Evolutionary conservation across 1,140 invertebrate species (phyloP), one percentile per base, ranked within the genome.

Genomic region (Charaxes varanes): DNA sequence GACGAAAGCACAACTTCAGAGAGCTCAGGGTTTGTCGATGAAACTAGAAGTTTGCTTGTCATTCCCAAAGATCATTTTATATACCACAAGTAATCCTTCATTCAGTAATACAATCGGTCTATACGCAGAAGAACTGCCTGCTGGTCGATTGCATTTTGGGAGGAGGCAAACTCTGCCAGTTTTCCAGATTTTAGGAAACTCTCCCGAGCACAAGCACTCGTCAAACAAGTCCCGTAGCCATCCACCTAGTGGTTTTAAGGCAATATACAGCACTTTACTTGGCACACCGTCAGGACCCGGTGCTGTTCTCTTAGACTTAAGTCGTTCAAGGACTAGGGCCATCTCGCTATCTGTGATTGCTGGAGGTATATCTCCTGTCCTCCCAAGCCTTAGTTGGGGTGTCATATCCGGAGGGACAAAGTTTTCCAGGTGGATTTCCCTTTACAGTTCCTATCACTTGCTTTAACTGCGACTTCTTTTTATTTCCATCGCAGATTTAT

Each of bases 41-140:
- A 45, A 26, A 45, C 42, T 4, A 45, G 42, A 37, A 37, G 27
- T 37, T 11, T 37, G 12, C 18, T 37, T 26, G 8, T 38, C 6
- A n/a, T 45, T 24, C 19, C 19, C 17, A 13, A 23, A 6, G 15
- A 41, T 11, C 10, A 19, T 16, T 6, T n/a, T 11, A 15, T 13
- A 3, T 16, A 33, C 18, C 21, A 26, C 5, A 33, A 30, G 34
- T 45, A 26, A 37, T n/a, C n/a, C n/a, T n/a, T n/a, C n/a, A n/a
- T n/a, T n/a, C n/a, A n/a, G n/a, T n/a, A n/a, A n/a, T n/a, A n/a
- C n/a, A n/a, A n/a, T n/a, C 18, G 18, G n/a, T n/a, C n/a, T n/a
- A n/a, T n/a, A n/a, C n/a, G n/a, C n/a, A n/a, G n/a, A n/a, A n/a
- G n/a, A n/a, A n/a, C n/a, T n/a, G n/a, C n/a, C n/a, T n/a, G n/a